Conservation (phyloP, 1,140 invertebrate species). For the Cydia strobilella region DNA sequence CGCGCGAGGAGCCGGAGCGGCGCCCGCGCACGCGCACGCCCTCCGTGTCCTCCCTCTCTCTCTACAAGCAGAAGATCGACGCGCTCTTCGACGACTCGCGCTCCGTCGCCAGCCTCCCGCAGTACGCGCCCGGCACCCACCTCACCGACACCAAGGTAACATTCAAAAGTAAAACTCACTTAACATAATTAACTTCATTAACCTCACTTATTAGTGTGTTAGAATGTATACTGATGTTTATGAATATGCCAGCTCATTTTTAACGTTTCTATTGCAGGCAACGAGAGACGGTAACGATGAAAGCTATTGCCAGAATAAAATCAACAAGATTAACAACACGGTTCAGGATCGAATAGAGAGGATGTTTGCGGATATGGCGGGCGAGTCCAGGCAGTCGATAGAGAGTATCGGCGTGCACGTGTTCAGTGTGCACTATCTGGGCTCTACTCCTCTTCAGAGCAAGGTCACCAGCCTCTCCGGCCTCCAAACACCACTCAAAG, state of each 20-base stretch:
- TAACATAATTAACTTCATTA: constrained; percentile 29
- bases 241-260: neutral
- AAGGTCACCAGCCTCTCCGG: constrained; percentile 91
- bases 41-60: constrained; percentile 83
- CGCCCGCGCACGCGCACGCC: constrained; percentile 67
- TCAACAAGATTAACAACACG: constrained; percentile 82
- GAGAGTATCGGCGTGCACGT: constrained; percentile 78
- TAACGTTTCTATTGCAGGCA: constrained; percentile 34
- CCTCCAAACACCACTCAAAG: constrained; percentile 88
- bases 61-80: constrained; percentile 91
- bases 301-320: constrained; percentile 65
- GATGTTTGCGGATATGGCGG: constrained; percentile 91
- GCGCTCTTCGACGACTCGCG: constrained; percentile 88
- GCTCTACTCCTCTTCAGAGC: constrained; percentile 87
- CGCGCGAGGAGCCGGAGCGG: constrained; percentile 67
- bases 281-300: constrained; percentile 61
- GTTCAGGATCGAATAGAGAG: constrained; percentile 92
- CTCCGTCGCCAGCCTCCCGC: constrained; percentile 66
- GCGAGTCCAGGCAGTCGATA: constrained; percentile 79
- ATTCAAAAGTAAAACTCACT: constrained; percentile 58
- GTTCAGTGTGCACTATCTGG: constrained; percentile 90
- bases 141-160: constrained; percentile 71
- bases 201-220: neutral
- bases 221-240: constrained; percentile 7
- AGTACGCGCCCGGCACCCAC: constrained; percentile 52